A percentile compares a stretch with the other conserved stretches of the same genome.
phyloP scores from a whole-genome alignment of 2,888 invertebrate genomes.

The Dorcus hopei region DNA sequence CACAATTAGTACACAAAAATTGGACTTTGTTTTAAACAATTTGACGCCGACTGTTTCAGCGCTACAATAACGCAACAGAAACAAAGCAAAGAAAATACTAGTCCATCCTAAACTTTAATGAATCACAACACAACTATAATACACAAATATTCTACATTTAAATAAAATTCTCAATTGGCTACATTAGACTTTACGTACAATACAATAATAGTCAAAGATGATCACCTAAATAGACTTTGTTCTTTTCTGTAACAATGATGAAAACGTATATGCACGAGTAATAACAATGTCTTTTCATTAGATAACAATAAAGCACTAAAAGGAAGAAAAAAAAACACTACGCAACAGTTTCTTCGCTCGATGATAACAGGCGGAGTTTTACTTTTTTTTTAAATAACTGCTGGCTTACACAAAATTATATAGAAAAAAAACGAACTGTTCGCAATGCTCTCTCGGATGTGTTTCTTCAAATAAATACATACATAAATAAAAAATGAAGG shows the following conservation, averaged over 20 bases:
- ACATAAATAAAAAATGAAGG: constrained; percentile 12
- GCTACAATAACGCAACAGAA: no score
- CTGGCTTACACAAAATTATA: no score
- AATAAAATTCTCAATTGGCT: constrained; percentile 1
- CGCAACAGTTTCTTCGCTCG: background rate
- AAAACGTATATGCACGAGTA: no score
- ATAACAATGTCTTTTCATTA: constrained; percentile 1
- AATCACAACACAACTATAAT: constrained; percentile 18
- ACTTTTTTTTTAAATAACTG: background rate
- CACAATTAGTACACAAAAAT: no score
- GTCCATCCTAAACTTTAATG: constrained; percentile 5
- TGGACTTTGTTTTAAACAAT: no score
- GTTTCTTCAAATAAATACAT: constrained; percentile 14
- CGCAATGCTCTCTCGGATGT: no score
- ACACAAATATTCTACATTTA: constrained; percentile 8
- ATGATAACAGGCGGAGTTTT: background rate
- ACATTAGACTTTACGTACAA: no score
- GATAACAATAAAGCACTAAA: constrained; percentile 1
- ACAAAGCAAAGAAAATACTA: background rate
- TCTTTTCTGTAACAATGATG: no score
- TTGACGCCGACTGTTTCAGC: no score
- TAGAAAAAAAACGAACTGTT: no score
- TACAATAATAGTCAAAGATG: no score
- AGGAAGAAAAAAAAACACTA: background rate
- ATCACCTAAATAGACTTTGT: no score